phyloP scores from a whole-genome alignment of 1,140 invertebrate genomes.

The Polypedilum vanderplanki region DNA sequence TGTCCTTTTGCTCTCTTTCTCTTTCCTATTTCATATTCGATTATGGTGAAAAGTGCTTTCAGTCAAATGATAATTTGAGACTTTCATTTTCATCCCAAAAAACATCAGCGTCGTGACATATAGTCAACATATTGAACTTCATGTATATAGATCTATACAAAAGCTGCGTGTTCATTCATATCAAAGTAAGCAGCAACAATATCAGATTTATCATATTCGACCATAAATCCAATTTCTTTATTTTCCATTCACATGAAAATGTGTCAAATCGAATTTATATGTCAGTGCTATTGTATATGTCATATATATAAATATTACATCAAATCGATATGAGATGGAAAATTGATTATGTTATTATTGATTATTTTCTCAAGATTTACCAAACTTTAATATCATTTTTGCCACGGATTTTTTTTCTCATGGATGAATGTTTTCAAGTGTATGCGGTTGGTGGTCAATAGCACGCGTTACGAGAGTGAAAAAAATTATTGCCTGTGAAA shows the following conservation, averaged over 20 bases:
- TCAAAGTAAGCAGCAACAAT: too few relatives aligned
- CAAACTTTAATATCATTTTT: too few relatives aligned
- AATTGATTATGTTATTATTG: neutral
- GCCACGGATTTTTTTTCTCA: too few relatives aligned
- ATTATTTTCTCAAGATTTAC: neutral
- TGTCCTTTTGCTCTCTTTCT: neutral
- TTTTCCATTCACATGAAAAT: slow-evolving; percentile 18
- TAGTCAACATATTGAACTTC: neutral
- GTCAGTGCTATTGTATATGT: neutral
- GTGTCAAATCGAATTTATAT: slow-evolving; percentile 3
- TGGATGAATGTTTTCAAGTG: too few relatives aligned
- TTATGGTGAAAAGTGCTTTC: slow-evolving; percentile 6
- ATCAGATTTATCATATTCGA: slow-evolving; percentile 1
- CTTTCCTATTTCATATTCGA: neutral
- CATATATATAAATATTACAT: slow-evolving; percentile 8
- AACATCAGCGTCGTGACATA: neutral
- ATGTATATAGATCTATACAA: too few relatives aligned
- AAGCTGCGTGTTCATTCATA: neutral
- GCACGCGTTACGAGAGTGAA: too few relatives aligned
- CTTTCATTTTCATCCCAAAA: slow-evolving; percentile 3
- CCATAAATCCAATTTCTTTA: slow-evolving; percentile 15
- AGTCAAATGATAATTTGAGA: slow-evolving; percentile 18
- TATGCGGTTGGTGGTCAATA: too few relatives aligned
- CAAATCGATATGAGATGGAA: slow-evolving; percentile 10
- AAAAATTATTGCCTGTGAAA: too few relatives aligned